Conservation (phyloP, 2,797 vertebrate species). For the Argyrosomus regius region DNA sequence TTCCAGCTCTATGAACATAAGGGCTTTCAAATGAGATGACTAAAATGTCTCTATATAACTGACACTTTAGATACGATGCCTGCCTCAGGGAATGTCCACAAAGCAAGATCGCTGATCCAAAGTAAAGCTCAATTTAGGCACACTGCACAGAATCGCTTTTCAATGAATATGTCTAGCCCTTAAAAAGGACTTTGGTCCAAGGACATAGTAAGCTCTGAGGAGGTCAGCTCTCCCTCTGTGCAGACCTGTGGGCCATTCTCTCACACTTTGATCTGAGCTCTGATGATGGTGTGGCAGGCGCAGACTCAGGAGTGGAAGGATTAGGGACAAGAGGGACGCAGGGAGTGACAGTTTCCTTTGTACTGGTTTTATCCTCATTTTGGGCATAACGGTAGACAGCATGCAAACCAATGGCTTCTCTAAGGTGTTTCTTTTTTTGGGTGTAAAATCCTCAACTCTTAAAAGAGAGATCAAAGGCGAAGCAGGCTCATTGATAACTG, state of each 20-base stretch:
- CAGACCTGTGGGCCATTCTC: conserved; percentile 71
- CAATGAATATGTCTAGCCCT: conserved; percentile 59
- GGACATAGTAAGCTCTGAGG: conserved; percentile 76
- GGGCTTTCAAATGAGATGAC: conserved; percentile 42
- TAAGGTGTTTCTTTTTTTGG: conserved; percentile 63
- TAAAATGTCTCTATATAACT: conserved; percentile 43
- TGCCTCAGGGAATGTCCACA: conserved; percentile 56
- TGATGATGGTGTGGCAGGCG: conserved; percentile 65
- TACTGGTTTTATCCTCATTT: conserved; percentile 71
- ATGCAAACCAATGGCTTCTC: conserved; percentile 54
- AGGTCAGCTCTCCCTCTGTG: conserved; percentile 74
- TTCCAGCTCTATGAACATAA: conserved; percentile 34
- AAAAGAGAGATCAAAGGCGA: conserved; percentile 75
- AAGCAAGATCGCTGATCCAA: conserved; percentile 63
- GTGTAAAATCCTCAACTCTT: conserved; percentile 65
- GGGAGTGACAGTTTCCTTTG: conserved; percentile 74
- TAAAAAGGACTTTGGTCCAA: conserved; percentile 79
- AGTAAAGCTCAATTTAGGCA: conserved; percentile 59
- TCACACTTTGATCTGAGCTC: conserved; percentile 78
- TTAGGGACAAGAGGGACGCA: conserved; percentile 75
- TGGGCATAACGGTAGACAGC: conserved; percentile 54
- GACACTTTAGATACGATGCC: conserved; percentile 40
- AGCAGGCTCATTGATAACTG: conserved; percentile 77
- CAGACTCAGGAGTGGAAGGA: conserved; percentile 78
- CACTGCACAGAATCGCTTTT: conserved; percentile 57